phyloP scores from a whole-genome alignment of 37 sponge, comb jelly and placozoan species.

The Geodia barretti region DNA sequence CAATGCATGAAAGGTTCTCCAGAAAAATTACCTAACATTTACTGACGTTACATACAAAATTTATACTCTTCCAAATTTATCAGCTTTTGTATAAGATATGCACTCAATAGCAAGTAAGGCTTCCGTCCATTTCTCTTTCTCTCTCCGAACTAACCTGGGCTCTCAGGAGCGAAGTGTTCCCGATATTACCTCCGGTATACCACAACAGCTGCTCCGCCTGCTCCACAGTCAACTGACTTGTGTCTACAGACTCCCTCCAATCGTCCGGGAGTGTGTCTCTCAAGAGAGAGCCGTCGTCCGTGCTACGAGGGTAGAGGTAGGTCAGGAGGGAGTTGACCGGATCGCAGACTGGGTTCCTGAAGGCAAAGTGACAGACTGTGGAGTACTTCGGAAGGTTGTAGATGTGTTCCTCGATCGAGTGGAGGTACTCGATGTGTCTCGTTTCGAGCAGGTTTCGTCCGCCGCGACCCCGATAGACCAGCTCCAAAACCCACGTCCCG shows the following conservation, averaged over 20 bases:
- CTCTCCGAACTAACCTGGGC: not conserved
- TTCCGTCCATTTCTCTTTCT: too few relatives aligned
- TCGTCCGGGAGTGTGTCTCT: not conserved
- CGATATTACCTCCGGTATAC: slow-evolving; percentile 47
- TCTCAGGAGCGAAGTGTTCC: not conserved
- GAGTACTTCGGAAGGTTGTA: slow-evolving; percentile 15
- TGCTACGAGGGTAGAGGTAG: slow-evolving; percentile 50
- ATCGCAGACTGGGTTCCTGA: slow-evolving; percentile 22
- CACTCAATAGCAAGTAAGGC: too few relatives aligned
- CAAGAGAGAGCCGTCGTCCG: not conserved
- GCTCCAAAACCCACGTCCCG: slow-evolving; percentile 40
- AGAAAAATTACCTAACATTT: too few relatives aligned
- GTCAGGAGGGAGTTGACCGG: slow-evolving; percentile 68
- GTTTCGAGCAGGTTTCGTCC: slow-evolving; percentile 53
- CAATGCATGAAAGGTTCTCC: too few relatives aligned
- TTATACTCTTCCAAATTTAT: too few relatives aligned
- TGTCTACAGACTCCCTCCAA: not conserved
- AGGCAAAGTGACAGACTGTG: slow-evolving; percentile 37
- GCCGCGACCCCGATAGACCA: slow-evolving; percentile 29
- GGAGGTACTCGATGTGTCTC: slow-evolving; percentile 38
- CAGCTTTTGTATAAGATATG: too few relatives aligned
- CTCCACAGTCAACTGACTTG: not conserved
- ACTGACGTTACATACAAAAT: too few relatives aligned
- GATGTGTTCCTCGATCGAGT: slow-evolving; percentile 54
- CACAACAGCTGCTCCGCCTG: slow-evolving; percentile 1